Conservation (phyloP, 1,140 invertebrate species). For the Copidosoma floridanum region DNA sequence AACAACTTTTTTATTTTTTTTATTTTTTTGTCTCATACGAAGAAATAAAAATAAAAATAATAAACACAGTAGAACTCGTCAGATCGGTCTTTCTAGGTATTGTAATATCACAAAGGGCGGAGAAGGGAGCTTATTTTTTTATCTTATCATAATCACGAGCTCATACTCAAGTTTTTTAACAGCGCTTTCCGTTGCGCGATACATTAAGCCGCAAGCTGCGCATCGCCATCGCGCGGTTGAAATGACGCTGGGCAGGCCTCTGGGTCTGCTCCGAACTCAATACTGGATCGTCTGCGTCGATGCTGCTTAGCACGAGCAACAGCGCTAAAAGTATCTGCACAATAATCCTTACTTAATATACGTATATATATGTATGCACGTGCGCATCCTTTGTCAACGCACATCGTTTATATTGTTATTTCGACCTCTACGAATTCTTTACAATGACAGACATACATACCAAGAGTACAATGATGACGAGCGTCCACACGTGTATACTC, state of each 20-base stretch:
- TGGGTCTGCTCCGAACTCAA: conserved; percentile 61
- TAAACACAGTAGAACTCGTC: no score
- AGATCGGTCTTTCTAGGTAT: no score
- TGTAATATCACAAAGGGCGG: no score
- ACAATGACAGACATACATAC: conserved; percentile 55
- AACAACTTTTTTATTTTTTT: no score
- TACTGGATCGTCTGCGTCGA: conserved; percentile 58
- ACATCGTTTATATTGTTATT: background rate
- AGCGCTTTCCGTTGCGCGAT: conserved; percentile 53
- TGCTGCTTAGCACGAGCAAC: conserved; percentile 74
- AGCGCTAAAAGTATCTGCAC: conserved; percentile 73
- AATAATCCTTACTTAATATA: conserved; percentile 25
- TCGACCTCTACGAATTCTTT: no score
- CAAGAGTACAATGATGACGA: conserved; percentile 82
- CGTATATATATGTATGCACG: background rate
- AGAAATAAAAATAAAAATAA: no score
- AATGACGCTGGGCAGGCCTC: conserved; percentile 72
- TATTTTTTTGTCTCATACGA: no score
- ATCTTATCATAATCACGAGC: no score
- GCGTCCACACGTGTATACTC: conserved; percentile 76
- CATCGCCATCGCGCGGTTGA: conserved; percentile 85
- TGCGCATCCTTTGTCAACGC: background rate
- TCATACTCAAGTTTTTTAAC: conserved; percentile 43
- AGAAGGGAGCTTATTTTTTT: no score
- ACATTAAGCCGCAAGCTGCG: conserved; percentile 66